phyloP scores from a whole-genome alignment of 2,113 vertebrate genomes.

The Passerina amoena region DNA sequence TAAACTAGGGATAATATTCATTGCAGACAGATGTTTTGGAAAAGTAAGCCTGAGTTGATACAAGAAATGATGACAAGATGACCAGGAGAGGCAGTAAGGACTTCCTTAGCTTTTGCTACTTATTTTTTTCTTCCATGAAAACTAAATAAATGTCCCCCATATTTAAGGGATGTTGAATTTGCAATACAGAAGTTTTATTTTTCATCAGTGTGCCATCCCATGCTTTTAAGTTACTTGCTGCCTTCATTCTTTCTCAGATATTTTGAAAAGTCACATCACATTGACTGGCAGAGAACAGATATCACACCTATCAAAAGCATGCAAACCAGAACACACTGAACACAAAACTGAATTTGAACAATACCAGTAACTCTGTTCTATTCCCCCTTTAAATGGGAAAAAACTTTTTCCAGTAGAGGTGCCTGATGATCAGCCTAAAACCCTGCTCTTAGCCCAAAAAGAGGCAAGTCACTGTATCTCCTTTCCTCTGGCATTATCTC shows the following conservation, averaged over 20 bases:
- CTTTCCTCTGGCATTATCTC: conserved; percentile 38
- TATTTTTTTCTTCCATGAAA: not conserved
- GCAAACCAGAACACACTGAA: not conserved
- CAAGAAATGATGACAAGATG: not conserved
- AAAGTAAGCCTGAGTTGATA: not conserved
- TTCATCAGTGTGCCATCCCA: not conserved
- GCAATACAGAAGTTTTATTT: not conserved
- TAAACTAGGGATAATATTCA: not conserved
- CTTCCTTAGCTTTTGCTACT: not conserved
- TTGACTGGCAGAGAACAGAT: not conserved
- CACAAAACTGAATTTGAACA: not conserved
- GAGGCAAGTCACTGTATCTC: not conserved
- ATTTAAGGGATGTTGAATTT: not conserved
- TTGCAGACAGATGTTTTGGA: not conserved
- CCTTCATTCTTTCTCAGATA: not conserved
- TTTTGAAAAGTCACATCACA: not conserved
- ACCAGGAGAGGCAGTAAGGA: not conserved
- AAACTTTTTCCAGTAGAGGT: not conserved
- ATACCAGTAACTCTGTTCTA: not conserved
- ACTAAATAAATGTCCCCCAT: not conserved
- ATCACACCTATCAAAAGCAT: not conserved
- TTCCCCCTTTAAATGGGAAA: not conserved
- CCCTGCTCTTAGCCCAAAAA: not conserved
- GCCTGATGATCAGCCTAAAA: not conserved
- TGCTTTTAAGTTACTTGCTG: not conserved